These are phyloP conservation scores for Tiliacea citrago DNA, from an alignment of 2,888 invertebrate species.

Conservation along the genomic window DNA sequence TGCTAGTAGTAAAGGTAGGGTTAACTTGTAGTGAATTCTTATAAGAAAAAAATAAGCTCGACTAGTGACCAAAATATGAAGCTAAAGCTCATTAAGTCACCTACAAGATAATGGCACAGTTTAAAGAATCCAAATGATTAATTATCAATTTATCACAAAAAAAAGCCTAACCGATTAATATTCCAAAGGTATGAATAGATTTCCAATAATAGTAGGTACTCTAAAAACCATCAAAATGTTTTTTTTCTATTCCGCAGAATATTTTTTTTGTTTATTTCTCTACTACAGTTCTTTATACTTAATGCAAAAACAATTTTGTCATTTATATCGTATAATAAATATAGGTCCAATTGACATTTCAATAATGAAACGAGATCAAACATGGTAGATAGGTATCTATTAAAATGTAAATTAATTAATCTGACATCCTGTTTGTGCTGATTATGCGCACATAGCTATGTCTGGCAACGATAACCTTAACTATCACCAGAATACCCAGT, in stretches of 20 bases:
- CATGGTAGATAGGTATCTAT: slow-evolving; percentile 22
- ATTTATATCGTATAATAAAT: slow-evolving; percentile 19
- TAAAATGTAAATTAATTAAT: slow-evolving; percentile 49
- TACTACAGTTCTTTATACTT: too few relatives aligned
- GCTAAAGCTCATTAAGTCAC: background rate
- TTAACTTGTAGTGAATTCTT: background rate
- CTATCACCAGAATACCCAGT: slow-evolving; percentile 16
- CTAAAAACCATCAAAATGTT: background rate
- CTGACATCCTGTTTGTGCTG: slow-evolving; percentile 31
- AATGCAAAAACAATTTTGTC: background rate
- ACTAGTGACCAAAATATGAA: background rate
- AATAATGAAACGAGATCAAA: slow-evolving; percentile 20
- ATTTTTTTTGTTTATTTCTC: background rate
- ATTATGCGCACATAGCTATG: slow-evolving; percentile 22
- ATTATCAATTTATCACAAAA: background rate
- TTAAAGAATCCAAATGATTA: background rate
- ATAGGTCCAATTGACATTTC: slow-evolving; percentile 23
- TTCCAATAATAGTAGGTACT: background rate
- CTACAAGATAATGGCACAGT: background rate
- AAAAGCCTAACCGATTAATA: background rate
- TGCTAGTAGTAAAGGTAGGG: slow-evolving; percentile 88
- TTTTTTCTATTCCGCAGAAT: background rate
- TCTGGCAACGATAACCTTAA: slow-evolving; percentile 43
- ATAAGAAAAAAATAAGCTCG: background rate
- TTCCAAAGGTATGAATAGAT: background rate